phyloP scores from a whole-genome alignment of 2,888 invertebrate genomes.

The Capitulum mitella region DNA sequence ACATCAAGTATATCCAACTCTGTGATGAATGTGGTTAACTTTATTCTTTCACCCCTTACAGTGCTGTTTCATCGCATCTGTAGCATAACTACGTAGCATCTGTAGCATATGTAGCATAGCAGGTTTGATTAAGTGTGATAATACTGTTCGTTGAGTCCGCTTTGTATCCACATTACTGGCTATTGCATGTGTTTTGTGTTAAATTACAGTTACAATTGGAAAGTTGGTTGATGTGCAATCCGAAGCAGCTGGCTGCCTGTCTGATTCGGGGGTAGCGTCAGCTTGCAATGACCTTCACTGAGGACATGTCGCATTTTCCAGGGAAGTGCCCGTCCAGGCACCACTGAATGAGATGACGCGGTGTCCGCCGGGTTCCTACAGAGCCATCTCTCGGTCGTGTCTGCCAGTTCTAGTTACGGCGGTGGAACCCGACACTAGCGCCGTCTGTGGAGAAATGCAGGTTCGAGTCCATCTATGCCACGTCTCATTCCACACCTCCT shows the following conservation, averaged over 20 bases:
- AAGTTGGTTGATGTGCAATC: too few species aligned
- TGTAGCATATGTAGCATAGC: too few species aligned
- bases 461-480: background rate
- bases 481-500: background rate
- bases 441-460: background rate
- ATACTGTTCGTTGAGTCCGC: background rate
- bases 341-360: constrained; percentile 7
- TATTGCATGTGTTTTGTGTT: background rate
- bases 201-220: background rate
- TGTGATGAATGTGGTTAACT: too few species aligned
- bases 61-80: too few species aligned
- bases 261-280: background rate
- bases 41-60: too few species aligned
- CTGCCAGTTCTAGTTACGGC: background rate
- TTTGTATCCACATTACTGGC: background rate
- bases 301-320: too few species aligned
- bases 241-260: background rate
- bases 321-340: background rate
- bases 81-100: too few species aligned
- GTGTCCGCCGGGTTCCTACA: background rate
- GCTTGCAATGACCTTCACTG: background rate
- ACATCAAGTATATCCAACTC: too few species aligned
- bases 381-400: background rate
- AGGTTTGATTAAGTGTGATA: too few species aligned
- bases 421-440: background rate